Percentiles rank a stretch among this genome's conserved stretches.
These are phyloP conservation scores for Chelonoidis abingdonii DNA, from an alignment of 2,113 vertebrate genomes.

Conservation along the genomic window DNA sequence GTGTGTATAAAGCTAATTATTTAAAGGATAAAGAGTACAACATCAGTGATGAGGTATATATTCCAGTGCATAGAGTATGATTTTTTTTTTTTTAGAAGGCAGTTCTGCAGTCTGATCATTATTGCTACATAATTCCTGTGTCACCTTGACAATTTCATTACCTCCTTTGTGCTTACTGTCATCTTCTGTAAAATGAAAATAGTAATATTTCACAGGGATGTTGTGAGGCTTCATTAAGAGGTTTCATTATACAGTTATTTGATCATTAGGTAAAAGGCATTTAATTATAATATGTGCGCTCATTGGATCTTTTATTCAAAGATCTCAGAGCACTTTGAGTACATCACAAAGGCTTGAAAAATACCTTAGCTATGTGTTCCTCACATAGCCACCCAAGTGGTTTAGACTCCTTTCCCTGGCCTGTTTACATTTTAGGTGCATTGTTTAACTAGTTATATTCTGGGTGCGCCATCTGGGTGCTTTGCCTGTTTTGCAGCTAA, in stretches of 20 bases:
- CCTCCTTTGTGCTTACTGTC: background rate
- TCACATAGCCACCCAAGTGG: background rate
- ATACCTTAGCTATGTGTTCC: background rate
- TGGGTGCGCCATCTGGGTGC: too few species aligned
- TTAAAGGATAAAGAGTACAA: background rate
- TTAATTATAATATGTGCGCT: background rate
- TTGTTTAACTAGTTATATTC: background rate
- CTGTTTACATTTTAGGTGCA: background rate
- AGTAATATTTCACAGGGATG: background rate
- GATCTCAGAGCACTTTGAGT: background rate
- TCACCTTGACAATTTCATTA: background rate
- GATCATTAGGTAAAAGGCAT: background rate
- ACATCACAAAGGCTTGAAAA: background rate
- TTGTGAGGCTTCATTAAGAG: background rate
- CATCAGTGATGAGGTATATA: accelerated
- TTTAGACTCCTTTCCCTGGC: background rate
- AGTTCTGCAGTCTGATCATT: background rate
- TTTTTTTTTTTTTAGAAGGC: background rate
- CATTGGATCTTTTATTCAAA: background rate
- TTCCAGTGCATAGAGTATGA: accelerated
- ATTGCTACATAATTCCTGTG: accelerated
- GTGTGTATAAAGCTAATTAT: accelerated
- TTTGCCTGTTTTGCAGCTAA: accelerated
- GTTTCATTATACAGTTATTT: background rate
- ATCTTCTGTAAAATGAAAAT: background rate